phyloP scores from a whole-genome alignment of 2,888 invertebrate genomes.

The Gymnosoma rotundatum region DNA sequence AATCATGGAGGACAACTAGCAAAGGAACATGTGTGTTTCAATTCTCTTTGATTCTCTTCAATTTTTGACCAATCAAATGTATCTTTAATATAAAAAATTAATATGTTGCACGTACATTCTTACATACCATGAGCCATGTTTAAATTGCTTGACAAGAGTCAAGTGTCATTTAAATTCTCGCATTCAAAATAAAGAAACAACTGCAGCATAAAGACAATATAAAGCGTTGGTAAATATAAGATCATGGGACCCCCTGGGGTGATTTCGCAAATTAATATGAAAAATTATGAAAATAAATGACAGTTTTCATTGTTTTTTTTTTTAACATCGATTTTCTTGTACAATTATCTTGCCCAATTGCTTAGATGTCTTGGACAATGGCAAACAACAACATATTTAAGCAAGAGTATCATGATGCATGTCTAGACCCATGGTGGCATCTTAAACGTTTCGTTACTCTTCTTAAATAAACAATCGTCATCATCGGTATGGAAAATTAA shows the following conservation, averaged over 20 bases:
- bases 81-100: slow-evolving; percentile 15
- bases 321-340: not conserved
- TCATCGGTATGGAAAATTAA: slow-evolving; percentile 61
- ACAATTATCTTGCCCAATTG: slow-evolving; percentile 46
- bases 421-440: slow-evolving; percentile 14
- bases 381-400: slow-evolving; percentile 23
- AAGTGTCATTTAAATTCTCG: slow-evolving; percentile 67
- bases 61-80: slow-evolving; percentile 31
- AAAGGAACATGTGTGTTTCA: slow-evolving; percentile 18
- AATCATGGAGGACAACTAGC: not conserved
- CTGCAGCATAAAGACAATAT: slow-evolving; percentile 3
- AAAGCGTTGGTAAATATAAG: slow-evolving; percentile 45
- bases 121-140: slow-evolving; percentile 31
- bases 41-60: not conserved
- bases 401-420: slow-evolving; percentile 13
- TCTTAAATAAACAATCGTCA: slow-evolving; percentile 60
- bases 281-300: slow-evolving; percentile 71
- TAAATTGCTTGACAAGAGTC: slow-evolving; percentile 68
- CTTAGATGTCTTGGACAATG: slow-evolving; percentile 16
- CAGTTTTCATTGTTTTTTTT: slow-evolving; percentile 49
- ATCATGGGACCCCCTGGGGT: slow-evolving; percentile 62
- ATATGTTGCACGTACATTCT: slow-evolving; percentile 27
- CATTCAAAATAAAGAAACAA: slow-evolving; percentile 38
- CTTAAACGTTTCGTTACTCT: slow-evolving; percentile 48
- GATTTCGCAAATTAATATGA: slow-evolving; percentile 71